These are phyloP conservation scores for Bombus cullumanus DNA, from an alignment of 1,140 invertebrate genomes.

Conservation along the genomic window DNA sequence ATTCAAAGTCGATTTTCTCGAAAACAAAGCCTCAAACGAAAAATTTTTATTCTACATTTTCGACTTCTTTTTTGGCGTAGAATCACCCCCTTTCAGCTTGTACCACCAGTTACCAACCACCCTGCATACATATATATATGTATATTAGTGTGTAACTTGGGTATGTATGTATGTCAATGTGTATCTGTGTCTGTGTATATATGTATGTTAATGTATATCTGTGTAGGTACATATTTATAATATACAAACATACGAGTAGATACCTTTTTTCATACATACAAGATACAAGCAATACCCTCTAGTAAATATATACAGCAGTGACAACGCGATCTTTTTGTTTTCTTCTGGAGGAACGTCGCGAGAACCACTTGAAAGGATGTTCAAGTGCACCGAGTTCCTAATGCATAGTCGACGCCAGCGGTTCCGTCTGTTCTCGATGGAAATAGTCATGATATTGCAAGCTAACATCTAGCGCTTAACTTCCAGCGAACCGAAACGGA, in stretches of 20 bases:
- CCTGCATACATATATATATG: background rate
- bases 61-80: too few species aligned
- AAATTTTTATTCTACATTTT: too few species aligned
- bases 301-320: slow-evolving; percentile 44
- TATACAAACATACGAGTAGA: slow-evolving; percentile 14
- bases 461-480: background rate
- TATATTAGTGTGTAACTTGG: background rate
- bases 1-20: too few species aligned
- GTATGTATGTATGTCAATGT: background rate
- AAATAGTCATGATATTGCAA: background rate
- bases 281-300: slow-evolving; percentile 42
- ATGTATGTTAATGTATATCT: background rate
- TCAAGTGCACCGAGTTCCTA: slow-evolving; percentile 59
- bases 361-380: slow-evolving; percentile 35
- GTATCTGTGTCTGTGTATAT: background rate
- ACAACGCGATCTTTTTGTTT: background rate
- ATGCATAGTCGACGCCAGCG: slow-evolving; percentile 23
- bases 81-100: too few species aligned
- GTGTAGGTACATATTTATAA: slow-evolving; percentile 30
- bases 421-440: background rate
- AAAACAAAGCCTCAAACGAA: too few species aligned
- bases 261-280: slow-evolving; percentile 31
- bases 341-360: slow-evolving; percentile 41
- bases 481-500: background rate
- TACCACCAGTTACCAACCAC: too few species aligned